phyloP scores from a whole-genome alignment of 2,888 invertebrate species.

The Drosophila longiperda region DNA sequence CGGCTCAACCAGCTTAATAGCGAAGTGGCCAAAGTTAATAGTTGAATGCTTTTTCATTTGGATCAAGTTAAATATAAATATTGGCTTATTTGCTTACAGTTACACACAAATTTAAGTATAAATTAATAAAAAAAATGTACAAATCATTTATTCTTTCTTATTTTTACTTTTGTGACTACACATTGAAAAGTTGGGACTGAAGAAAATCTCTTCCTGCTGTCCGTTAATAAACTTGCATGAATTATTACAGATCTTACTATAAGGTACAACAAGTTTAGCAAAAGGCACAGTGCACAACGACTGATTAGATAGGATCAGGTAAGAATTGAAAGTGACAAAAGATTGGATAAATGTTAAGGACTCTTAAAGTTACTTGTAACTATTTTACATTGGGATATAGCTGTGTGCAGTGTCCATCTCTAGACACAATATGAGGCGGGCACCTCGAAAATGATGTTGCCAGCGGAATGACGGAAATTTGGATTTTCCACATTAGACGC shows the following conservation, averaged over 20 bases:
- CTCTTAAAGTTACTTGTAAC: conserved; percentile 32
- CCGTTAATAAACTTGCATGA: conserved; percentile 32
- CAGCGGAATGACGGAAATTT: conserved; percentile 82
- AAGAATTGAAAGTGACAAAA: conserved; percentile 1
- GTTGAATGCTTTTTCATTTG: conserved; percentile 11
- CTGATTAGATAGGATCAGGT: conserved; percentile 5
- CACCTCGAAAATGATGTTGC: conserved; percentile 84
- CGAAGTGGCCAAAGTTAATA: conserved; percentile 6
- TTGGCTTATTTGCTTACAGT: conserved; percentile 28
- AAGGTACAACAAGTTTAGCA: conserved; percentile 14
- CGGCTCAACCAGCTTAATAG: conserved; percentile 48
- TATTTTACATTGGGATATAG: conserved; percentile 60
- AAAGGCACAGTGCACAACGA: conserved; percentile 36
- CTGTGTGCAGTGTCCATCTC: conserved; percentile 4
- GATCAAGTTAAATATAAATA: conserved; percentile 24
- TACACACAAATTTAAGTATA: conserved; percentile 40
- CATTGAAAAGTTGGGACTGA: conserved; percentile 15
- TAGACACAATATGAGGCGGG: conserved; percentile 84
- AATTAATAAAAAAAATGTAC: conserved; percentile 52
- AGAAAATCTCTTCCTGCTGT: conserved; percentile 8
- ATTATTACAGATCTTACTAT: conserved; percentile 9
- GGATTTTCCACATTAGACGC: conserved; percentile 82
- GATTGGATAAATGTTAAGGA: conserved; percentile 1
- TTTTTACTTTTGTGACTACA: conserved; percentile 11
- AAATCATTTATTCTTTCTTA: conserved; percentile 20